A percentile compares a stretch with the other conserved stretches of the same genome.
These are phyloP conservation scores for Drosophila ananassae DNA, from an alignment of 1,140 invertebrate species.

Conservation along the genomic window DNA sequence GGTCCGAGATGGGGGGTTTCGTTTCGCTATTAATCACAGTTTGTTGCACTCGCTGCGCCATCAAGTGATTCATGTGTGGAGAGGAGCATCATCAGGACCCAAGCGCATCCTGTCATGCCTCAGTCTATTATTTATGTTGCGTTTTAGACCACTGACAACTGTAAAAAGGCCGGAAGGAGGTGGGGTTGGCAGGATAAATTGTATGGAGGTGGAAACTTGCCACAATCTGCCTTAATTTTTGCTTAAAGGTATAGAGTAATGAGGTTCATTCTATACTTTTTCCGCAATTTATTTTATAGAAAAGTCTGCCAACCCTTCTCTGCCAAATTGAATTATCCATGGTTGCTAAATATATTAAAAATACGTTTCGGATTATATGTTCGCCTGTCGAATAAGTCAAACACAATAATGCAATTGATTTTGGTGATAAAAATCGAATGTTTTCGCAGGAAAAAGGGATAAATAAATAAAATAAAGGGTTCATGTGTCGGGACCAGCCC, in stretches of 20 bases:
- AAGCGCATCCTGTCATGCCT: slow-evolving; percentile 72
- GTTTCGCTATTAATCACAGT: slow-evolving; percentile 78
- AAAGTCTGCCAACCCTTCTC: slow-evolving; percentile 31
- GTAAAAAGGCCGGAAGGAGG: slow-evolving; percentile 20
- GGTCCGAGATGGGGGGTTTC: slow-evolving; percentile 11
- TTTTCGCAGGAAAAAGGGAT: slow-evolving; percentile 60
- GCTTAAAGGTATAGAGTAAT: background rate
- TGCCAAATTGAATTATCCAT: slow-evolving; percentile 71
- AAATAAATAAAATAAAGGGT: slow-evolving; percentile 56
- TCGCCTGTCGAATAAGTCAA: slow-evolving; percentile 45
- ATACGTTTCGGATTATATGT: slow-evolving; percentile 35
- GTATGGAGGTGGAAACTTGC: slow-evolving; percentile 8
- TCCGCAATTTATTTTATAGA: slow-evolving; percentile 9
- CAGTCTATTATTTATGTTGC: slow-evolving; percentile 72
- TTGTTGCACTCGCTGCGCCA: slow-evolving; percentile 81
- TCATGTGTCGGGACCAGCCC: slow-evolving; percentile 41
- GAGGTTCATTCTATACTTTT: background rate
- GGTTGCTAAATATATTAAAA: slow-evolving; percentile 55
- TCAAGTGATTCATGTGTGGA: slow-evolving; percentile 76
- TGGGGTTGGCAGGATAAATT: background rate
- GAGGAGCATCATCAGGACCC: slow-evolving; percentile 47
- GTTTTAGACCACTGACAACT: slow-evolving; percentile 70
- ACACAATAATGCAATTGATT: slow-evolving; percentile 80
- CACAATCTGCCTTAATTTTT: slow-evolving; percentile 49
- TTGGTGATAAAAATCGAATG: slow-evolving; percentile 81